A percentile compares a stretch with the other conserved stretches of the same genome.
Evolutionary conservation across 2,888 invertebrate species (phyloP).

Genomic region (Scaptomyza polygonia): DNA sequence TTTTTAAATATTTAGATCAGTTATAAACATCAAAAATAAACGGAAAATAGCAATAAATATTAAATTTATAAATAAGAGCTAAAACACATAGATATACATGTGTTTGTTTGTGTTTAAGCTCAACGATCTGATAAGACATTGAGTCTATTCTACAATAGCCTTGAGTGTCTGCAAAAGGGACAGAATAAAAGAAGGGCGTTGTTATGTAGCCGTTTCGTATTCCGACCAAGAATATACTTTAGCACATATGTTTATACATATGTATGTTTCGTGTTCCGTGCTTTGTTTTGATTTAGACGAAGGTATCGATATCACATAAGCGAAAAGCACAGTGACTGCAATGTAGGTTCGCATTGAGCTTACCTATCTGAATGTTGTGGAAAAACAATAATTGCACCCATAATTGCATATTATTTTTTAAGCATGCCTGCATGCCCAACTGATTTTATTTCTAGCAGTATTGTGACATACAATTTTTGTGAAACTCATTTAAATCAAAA

Average conservation of each 20-base stretch:
- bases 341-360: not conserved
- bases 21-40: constrained; percentile 9
- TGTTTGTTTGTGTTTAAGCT: not conserved
- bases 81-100: not conserved
- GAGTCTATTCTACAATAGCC: constrained; percentile 11
- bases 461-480: too few relatives aligned
- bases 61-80: constrained; percentile 2
- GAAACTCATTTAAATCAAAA: not conserved
- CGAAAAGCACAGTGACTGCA: constrained; percentile 3
- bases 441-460: too few relatives aligned
- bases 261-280: constrained; percentile 4
- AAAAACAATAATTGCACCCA: not conserved
- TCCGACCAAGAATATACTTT: constrained; percentile 18
- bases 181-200: constrained; percentile 30
- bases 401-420: not conserved
- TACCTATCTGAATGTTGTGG: not conserved
- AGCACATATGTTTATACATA: not conserved
- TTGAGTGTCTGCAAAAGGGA: constrained; percentile 6
- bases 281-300: constrained; percentile 1
- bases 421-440: not conserved
- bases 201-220: constrained; percentile 21
- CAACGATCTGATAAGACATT: constrained; percentile 19
- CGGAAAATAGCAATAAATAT: not conserved
- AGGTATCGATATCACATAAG: constrained; percentile 24
- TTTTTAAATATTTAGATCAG: constrained; percentile 6